phyloP scores from a whole-genome alignment of 1,140 invertebrate species.

The Drosophila sproati region DNA sequence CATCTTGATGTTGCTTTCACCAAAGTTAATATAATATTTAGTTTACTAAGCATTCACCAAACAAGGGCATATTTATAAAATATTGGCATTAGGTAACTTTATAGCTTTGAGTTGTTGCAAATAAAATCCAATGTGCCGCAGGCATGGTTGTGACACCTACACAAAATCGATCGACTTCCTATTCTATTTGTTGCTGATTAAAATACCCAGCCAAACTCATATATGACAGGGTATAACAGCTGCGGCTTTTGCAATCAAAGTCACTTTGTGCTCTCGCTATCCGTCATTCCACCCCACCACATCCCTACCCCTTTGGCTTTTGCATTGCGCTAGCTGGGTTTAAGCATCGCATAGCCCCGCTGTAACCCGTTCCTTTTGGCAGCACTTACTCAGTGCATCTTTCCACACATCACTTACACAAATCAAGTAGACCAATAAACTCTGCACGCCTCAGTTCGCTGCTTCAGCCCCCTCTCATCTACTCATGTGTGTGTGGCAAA shows the following conservation, averaged over 20 bases:
- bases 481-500: constrained; percentile 42
- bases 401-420: constrained; percentile 66
- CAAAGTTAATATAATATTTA: too few relatives aligned
- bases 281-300: not conserved
- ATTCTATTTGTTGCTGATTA: not conserved
- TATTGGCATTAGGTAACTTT: too few relatives aligned
- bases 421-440: constrained; percentile 78
- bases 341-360: not conserved
- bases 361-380: constrained; percentile 2
- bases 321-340: not conserved
- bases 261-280: constrained; percentile 32
- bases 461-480: not conserved
- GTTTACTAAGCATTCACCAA: too few relatives aligned
- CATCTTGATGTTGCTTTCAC: too few relatives aligned
- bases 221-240: constrained; percentile 24
- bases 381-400: constrained; percentile 34
- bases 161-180: too few relatives aligned
- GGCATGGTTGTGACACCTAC: too few relatives aligned
- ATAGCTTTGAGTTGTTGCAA: too few relatives aligned
- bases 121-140: too few relatives aligned
- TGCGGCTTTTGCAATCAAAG: constrained; percentile 78
- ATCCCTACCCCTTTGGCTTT: too few relatives aligned
- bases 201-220: not conserved
- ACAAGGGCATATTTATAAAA: too few relatives aligned
- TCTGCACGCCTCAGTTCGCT: not conserved